Base-by-base conservation (phyloP, 2,888 invertebrate species). In the Argyra leucocephala region DNA sequence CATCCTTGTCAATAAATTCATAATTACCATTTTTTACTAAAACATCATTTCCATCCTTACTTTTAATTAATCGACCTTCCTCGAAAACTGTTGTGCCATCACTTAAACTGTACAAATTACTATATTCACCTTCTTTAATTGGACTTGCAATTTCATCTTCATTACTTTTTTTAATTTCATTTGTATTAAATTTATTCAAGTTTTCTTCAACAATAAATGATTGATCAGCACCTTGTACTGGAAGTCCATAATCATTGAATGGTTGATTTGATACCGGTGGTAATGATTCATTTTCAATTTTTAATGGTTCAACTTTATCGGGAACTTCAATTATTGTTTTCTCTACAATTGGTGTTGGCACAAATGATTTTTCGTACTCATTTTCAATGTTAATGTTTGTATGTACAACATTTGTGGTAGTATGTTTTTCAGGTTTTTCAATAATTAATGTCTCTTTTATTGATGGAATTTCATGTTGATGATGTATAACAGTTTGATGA, bases 31-130 rank as follows among this genome's bases (percentile, higher is more conserved):
- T n/a, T 63, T 68, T 68, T 10, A 66, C 62, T 18, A 67, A 22
- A 22, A 63, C 64, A 6, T 60, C 36, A 24, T 21, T 26, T 15
- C 68, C 68, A 12, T 62, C 62, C 7, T n/a, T 37, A 12, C 22
- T 18, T n/a, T 64, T 57, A 7, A 62, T 61, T 15, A 68, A 26
- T 31, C 59, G 62, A 18, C 63, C 64, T 60, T 65, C 31, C 59
- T 68, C 68, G 1, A 64, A 63, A 9, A 67, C 68, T 15, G 57
- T 23, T 3, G 66, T 66, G 1, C 68, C 68, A 66, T 68, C 66
- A 15, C 59, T 48, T 10, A 65, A 22, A 5, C 58, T 36, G 37
- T 68, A 68, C 9, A 66, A 61, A 57, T 63, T 60, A 15, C n/a
- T 3, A n/a, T 66, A 63, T 3, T 63, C 36, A n/a, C 57, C 57